A percentile compares a stretch with the other conserved stretches of the same genome.
These are phyloP conservation scores for Diachasma alloeum DNA, from an alignment of 1,140 invertebrate species.

Conservation along the genomic window DNA sequence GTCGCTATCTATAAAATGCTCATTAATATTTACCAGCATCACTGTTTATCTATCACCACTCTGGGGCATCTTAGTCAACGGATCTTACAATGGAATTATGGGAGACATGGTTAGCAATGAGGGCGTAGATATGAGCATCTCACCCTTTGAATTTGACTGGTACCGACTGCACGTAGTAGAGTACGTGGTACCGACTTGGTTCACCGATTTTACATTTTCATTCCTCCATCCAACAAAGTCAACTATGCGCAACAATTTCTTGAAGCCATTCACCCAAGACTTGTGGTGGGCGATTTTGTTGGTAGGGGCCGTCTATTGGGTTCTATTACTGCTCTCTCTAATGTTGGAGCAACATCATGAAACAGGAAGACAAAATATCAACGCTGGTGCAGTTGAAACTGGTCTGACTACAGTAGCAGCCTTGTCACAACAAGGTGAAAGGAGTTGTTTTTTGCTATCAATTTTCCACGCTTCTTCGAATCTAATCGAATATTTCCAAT, in stretches of 20 bases:
- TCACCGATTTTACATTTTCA: conserved; percentile 64
- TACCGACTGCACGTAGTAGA: conserved; percentile 66
- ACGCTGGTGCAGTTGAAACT: conserved; percentile 31
- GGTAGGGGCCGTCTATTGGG: conserved; percentile 39
- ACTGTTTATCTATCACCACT: conserved; percentile 44
- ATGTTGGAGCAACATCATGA: conserved; percentile 33
- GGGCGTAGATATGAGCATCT: conserved; percentile 67
- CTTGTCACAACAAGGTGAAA: conserved; percentile 66
- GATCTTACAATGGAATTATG: conserved; percentile 74
- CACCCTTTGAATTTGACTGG: conserved; percentile 68
- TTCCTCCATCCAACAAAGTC: conserved; percentile 72
- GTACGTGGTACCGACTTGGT: conserved; percentile 70
- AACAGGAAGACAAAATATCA: not conserved
- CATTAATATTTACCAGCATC: not conserved
- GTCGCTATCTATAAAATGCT: conserved; percentile 39
- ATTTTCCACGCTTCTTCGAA: not conserved
- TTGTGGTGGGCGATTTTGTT: conserved; percentile 44
- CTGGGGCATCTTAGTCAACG: conserved; percentile 73
- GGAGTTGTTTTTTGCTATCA: not conserved
- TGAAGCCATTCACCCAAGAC: conserved; percentile 43
- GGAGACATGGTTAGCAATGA: conserved; percentile 66
- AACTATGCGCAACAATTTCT: conserved; percentile 65
- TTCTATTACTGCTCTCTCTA: conserved; percentile 33
- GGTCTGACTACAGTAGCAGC: conserved; percentile 58
- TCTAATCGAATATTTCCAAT: not conserved